Conservation (phyloP, 2,113 vertebrate genomes). For the Thunnus maccoyii region DNA sequence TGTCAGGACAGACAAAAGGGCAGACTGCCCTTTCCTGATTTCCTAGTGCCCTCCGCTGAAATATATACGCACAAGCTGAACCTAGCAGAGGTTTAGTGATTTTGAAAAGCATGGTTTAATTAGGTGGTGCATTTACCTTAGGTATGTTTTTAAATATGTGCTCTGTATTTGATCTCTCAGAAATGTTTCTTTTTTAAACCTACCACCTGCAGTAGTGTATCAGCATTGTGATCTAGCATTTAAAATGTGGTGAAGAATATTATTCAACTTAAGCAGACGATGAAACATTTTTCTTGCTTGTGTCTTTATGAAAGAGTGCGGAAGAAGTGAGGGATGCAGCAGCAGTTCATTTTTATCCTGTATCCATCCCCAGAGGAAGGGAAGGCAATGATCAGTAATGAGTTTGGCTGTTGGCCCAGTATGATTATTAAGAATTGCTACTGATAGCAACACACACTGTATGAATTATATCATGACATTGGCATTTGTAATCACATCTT, state of each 20-base stretch:
- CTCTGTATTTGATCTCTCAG: slow-evolving; percentile 62
- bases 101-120: slow-evolving; percentile 67
- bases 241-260: slow-evolving; percentile 55
- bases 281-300: slow-evolving; percentile 41
- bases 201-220: slow-evolving; percentile 45
- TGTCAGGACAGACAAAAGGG: slow-evolving; percentile 56
- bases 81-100: slow-evolving; percentile 67
- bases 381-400: slow-evolving; percentile 61
- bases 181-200: slow-evolving; percentile 53
- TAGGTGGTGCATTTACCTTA: slow-evolving; percentile 53
- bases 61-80: slow-evolving; percentile 64
- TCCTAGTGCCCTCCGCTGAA: slow-evolving; percentile 61
- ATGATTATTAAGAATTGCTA: slow-evolving; percentile 66
- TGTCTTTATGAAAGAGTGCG: slow-evolving; percentile 44
- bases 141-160: slow-evolving; percentile 67
- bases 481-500: slow-evolving; percentile 72
- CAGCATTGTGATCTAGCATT: slow-evolving; percentile 54
- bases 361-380: slow-evolving; percentile 23
- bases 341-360: slow-evolving; percentile 59
- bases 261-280: slow-evolving; percentile 50
- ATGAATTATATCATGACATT: slow-evolving; percentile 58
- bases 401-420: slow-evolving; percentile 56
- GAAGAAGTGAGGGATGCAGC: slow-evolving; percentile 57
- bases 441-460: slow-evolving; percentile 53
- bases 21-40: slow-evolving; percentile 59